These are phyloP conservation scores for Agapornis roseicollis DNA, from an alignment of 2,113 vertebrate species.

Conservation along the genomic window DNA sequence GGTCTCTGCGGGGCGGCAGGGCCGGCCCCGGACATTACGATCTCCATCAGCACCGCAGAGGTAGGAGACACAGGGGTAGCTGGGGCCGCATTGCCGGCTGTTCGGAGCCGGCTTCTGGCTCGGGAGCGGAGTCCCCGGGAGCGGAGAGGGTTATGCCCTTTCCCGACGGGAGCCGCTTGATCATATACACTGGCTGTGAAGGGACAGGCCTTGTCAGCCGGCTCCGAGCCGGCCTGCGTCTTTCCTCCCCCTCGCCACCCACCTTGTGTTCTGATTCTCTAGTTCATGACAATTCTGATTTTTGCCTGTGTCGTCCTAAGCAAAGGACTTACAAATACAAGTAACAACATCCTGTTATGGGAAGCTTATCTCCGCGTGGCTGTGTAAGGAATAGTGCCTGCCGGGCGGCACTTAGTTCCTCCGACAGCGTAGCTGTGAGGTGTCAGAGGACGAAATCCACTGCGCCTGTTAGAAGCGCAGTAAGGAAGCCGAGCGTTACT, in stretches of 20 bases:
- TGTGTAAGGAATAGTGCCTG: background rate
- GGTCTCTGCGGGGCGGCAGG: background rate
- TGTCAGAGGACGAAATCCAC: no score
- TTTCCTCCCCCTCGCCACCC: fast-evolving
- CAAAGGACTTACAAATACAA: fast-evolving
- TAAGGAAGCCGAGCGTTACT: background rate
- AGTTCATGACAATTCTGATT: fast-evolving
- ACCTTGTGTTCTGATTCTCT: fast-evolving
- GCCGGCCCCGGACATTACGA: conserved; percentile 36
- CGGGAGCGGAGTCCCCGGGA: no score
- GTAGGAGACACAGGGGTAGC: conserved; percentile 16
- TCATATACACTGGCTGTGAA: fast-evolving
- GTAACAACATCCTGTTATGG: fast-evolving
- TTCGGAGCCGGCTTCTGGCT: background rate
- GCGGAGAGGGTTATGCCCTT: fast-evolving
- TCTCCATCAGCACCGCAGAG: conserved; percentile 66
- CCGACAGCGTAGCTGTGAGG: background rate
- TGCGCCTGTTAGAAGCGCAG: fast-evolving
- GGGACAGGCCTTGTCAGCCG: background rate
- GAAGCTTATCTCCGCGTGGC: fast-evolving
- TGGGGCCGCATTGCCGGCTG: background rate
- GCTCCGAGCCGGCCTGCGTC: background rate
- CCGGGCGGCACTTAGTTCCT: background rate
- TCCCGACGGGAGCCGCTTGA: background rate
- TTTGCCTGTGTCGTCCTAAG: background rate